phyloP scores from a whole-genome alignment of 2,797 vertebrate species.

The Phrynocephalus vlangalii region DNA sequence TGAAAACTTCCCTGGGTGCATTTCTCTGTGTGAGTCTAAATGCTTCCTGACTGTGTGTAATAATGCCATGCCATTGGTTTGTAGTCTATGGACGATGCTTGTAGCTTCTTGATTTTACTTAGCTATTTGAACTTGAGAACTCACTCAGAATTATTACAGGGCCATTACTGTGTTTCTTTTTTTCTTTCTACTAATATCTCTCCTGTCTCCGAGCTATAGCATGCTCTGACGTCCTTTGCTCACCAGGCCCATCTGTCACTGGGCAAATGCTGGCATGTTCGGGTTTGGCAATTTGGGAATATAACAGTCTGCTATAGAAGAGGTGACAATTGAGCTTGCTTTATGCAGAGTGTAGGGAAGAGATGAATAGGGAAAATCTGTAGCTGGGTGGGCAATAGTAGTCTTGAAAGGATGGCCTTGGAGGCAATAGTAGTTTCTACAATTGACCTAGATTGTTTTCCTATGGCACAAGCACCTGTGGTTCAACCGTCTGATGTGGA shows the following conservation, averaged over 20 bases:
- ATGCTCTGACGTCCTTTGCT: not conserved
- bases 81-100: accelerated
- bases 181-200: not conserved
- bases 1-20: not conserved
- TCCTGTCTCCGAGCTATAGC: not conserved
- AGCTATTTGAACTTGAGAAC: not conserved
- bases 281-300: not conserved
- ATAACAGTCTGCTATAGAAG: not conserved
- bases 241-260: not conserved
- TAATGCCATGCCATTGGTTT: not conserved
- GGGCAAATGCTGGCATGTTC: not conserved
- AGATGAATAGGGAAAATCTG: not conserved
- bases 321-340: not conserved
- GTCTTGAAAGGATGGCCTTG: not conserved
- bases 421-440: not conserved
- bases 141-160: not conserved
- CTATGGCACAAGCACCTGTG: not conserved
- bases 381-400: not conserved
- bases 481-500: too few species aligned
- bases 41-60: constrained; percentile 11
- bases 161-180: not conserved
- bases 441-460: not conserved
- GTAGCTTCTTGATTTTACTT: not conserved
- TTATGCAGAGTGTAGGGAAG: too few species aligned
- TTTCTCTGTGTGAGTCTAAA: not conserved